phyloP scores from a whole-genome alignment of 2,797 vertebrate genomes.

The Manis crassicaudata region DNA sequence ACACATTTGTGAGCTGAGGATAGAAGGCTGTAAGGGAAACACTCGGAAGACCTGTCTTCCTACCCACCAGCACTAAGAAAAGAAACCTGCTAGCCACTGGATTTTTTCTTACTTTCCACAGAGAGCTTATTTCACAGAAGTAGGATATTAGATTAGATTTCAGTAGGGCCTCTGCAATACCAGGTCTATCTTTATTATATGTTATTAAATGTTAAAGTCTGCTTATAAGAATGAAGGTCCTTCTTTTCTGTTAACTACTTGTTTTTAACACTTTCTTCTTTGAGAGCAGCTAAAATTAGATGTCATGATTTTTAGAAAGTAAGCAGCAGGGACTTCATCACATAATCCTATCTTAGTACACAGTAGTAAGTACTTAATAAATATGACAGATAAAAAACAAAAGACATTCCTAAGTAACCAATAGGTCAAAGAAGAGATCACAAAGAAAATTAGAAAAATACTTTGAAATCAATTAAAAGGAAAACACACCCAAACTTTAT shows the following conservation, averaged over 20 bases:
- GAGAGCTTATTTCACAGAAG: neutral
- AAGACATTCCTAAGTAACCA: neutral
- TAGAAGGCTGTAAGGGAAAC: neutral
- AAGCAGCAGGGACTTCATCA: neutral
- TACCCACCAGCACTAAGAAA: neutral
- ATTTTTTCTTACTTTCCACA: neutral
- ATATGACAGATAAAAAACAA: slow-evolving; percentile 12
- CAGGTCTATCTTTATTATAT: neutral
- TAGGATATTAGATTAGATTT: neutral
- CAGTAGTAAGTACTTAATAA: neutral
- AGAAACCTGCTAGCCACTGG: neutral
- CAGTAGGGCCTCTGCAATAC: neutral
- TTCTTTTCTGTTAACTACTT: neutral
- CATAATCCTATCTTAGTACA: neutral
- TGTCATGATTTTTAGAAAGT: neutral
- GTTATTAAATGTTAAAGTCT: slow-evolving; percentile 3
- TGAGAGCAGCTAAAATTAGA: slow-evolving; percentile 23
- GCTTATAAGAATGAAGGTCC: neutral
- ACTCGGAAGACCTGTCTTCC: neutral
- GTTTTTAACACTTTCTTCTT: neutral
- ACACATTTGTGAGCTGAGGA: slow-evolving; percentile 5
- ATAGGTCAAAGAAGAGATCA: neutral
- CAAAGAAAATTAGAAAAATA: slow-evolving; percentile 4
- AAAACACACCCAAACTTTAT: neutral
- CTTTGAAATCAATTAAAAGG: neutral